Base-by-base conservation (phyloP, 37 sponge, comb jelly and placozoan genomes). In the Beroe forskalii region DNA sequence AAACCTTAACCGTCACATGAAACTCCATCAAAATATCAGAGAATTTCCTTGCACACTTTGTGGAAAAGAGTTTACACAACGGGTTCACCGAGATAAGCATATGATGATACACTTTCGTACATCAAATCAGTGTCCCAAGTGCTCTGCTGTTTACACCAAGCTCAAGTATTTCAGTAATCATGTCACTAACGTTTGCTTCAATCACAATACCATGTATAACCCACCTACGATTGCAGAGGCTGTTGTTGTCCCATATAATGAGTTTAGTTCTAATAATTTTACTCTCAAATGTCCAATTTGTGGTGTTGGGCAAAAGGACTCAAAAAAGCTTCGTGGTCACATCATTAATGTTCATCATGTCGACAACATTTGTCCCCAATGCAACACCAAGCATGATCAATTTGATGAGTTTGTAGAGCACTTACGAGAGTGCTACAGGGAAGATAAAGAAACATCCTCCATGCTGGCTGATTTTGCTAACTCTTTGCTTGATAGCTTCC, bases 21-120 rank as follows among this genome's bases (percentile, higher is more conserved):
- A 80, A 44, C 44, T 80, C 3, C 86, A 80, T 23, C 55, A 80
- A 23, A 80, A 80, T 25, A 80, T 80, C 20, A 2, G 86, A 24
- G 86, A 80, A 48, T 80, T 43, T 25, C 86, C 44, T 4, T 80
- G 86, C 27, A 80, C 44, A 25, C 48, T 80, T 4, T 80, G 86
- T 25, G 86, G 86, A 0, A 80, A 80, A 24, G 86, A 80, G 44
- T 80, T 80, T 25, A 80, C 86, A 20, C 86, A 80, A 37, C 86
- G 86, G 3, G 86, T 44, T 1, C 86, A 80, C 30, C 86, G 44
- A 23, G 86, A 80, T 48, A 80, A 80, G 27, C 86, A 80, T 25
- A 80, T 80, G 86, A 80, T 80, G 86, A 80, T 80, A 17, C 86
- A 80, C 55, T 80, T 80, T 25, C 8, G 86, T n/a, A n/a, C 27